A percentile compares a stretch with the other conserved stretches of the same genome.
These are phyloP conservation scores for Sinocyclocheilus maitianheensis DNA, from an alignment of 2,113 vertebrate genomes.

Conservation along the genomic window DNA sequence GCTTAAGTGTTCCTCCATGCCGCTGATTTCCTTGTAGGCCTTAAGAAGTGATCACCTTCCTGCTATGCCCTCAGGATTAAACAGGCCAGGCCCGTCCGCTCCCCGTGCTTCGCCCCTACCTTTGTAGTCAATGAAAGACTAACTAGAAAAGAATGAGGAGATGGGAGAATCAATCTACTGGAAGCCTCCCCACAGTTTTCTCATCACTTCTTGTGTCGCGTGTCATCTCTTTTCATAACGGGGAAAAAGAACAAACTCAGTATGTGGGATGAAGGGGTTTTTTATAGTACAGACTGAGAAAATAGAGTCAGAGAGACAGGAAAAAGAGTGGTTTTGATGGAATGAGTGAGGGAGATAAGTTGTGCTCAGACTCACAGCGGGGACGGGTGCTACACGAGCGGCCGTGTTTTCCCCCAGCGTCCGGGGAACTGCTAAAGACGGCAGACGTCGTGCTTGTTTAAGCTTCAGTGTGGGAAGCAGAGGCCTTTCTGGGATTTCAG, in stretches of 20 bases:
- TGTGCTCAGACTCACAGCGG: constrained; percentile 61
- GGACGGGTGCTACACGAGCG: constrained; percentile 19
- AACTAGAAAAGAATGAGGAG: constrained; percentile 98
- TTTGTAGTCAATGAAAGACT: constrained; percentile 99
- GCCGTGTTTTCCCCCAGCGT: constrained; percentile 11
- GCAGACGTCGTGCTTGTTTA: constrained; percentile 9
- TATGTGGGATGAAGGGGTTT: constrained; percentile 86
- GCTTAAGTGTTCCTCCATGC: constrained; percentile 90
- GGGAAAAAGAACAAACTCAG: constrained; percentile 87
- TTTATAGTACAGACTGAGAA: constrained; percentile 66
- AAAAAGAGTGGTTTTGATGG: constrained; percentile 85
- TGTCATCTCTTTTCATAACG: constrained; percentile 94
- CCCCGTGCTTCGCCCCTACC: constrained; percentile 79
- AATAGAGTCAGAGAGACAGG: constrained; percentile 71
- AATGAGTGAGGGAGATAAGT: constrained; percentile 82
- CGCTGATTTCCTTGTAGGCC: constrained; percentile 96
- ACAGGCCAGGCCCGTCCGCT: constrained; percentile 83
- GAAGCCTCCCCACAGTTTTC: constrained; percentile 98
- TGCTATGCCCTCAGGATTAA: constrained; percentile 97
- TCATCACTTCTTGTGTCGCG: constrained; percentile 92
- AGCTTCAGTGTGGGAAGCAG: neutral
- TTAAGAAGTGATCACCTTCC: constrained; percentile 98
- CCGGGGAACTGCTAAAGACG: constrained; percentile 1
- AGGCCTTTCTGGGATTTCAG: neutral
- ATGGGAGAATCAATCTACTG: constrained; percentile 99